A percentile compares a stretch with the other conserved stretches of the same genome.
phyloP scores from a whole-genome alignment of 2,797 vertebrate species.

The Peromyscus aztecus region DNA sequence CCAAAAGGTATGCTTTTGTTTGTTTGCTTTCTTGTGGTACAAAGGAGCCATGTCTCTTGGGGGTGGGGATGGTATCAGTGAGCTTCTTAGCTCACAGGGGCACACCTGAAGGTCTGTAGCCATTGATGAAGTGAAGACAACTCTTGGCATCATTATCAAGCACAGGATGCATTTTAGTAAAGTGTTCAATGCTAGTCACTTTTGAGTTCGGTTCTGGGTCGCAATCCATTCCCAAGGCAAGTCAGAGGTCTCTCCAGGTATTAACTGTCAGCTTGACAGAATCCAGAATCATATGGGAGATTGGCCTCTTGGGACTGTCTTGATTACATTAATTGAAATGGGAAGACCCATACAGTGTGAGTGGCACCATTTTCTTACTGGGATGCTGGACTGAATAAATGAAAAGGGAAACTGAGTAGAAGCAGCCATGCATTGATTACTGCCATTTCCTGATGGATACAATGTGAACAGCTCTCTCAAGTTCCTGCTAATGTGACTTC shows the following conservation, averaged over 20 bases:
- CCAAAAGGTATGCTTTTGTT: background rate
- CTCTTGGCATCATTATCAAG: background rate
- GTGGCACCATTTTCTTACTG: background rate
- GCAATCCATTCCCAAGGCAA: background rate
- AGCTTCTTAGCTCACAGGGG: background rate
- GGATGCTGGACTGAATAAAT: background rate
- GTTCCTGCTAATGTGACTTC: background rate
- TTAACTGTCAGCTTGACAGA: background rate
- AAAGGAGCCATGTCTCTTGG: background rate
- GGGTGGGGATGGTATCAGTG: background rate
- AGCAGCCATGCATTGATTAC: background rate
- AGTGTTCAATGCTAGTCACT: background rate
- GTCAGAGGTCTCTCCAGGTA: background rate
- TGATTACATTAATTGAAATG: background rate
- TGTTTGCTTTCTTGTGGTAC: background rate
- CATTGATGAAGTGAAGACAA: background rate
- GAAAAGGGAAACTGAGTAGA: background rate
- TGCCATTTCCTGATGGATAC: background rate
- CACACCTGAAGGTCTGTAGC: background rate
- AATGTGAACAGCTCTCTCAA: background rate
- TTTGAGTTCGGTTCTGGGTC: conserved; percentile 6
- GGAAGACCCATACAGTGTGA: background rate
- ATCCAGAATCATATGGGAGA: background rate
- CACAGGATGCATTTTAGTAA: background rate
- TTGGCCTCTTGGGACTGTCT: background rate